Base-by-base conservation (phyloP, 2,797 vertebrate genomes). In the Cetoscarus ocellatus region DNA sequence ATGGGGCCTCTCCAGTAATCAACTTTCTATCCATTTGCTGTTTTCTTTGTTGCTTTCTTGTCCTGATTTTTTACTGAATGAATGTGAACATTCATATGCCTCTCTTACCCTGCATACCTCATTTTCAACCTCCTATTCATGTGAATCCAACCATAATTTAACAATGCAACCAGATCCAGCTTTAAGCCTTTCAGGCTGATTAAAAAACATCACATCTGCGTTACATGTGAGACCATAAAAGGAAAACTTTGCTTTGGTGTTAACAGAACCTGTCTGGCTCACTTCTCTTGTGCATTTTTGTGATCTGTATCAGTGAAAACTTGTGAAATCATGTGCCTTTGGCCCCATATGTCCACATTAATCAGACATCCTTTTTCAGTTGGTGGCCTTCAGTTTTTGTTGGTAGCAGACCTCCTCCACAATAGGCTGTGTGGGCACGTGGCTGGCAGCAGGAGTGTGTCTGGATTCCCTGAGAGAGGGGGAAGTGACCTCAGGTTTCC, bases 401-500 rank as follows among this genome's bases (percentile, higher is more conserved):
- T n/a, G 18, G 53, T 60, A 62, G 60, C 57, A 55, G 61, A 54
- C 38, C 58, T 38, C 60, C 51, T 63, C 40, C 50, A 77, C 50
- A 65, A 10, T 49, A 58, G 69, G 58, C 74, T 65, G 80, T 73
- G 80, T 83, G 88, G 78, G 75, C 85, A 4, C 81, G 78, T 89
- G 88, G 82, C 88, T 86, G 78, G 75, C 82, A 85, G 73, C 78
- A 75, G 75, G 75, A 86, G 78, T 75, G 70, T 76, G 89, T 90
- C 85, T 89, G 88, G 77, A 67, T 80, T 85, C 83, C 61, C 75
- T 89, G 27, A 75, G 86, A 88, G 86, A 72, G 79, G 86, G 85
- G 92, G 92, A 90, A 90, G 87, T 94, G 90, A 92, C 91, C 89
- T 92, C 89, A 88, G 82, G 81, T 89, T 94, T 94, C 92, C 93